Conservation (phyloP, 2,113 vertebrate species). For the Campylomormyrus numenius region DNA sequence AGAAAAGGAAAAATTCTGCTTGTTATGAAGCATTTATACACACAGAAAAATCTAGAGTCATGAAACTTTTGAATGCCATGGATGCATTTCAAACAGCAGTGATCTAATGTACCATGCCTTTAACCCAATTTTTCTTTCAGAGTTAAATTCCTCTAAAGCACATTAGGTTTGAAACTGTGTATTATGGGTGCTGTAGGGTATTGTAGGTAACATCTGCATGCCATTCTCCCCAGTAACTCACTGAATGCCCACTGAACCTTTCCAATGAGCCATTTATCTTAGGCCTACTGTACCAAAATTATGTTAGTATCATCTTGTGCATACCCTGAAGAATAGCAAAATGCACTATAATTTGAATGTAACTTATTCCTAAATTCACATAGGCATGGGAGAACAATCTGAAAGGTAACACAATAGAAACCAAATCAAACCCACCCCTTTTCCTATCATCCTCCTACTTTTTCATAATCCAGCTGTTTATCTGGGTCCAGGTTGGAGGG, state of each 20-base stretch:
- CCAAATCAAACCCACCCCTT: too few species aligned
- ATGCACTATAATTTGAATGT: too few species aligned
- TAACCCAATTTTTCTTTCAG: slow-evolving; percentile 49
- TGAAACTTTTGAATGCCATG: slow-evolving; percentile 30
- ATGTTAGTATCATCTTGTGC: neutral
- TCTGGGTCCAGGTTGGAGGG: too few species aligned
- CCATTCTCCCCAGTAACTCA: slow-evolving; percentile 14
- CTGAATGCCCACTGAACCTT: slow-evolving; percentile 17
- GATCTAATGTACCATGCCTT: slow-evolving; percentile 39
- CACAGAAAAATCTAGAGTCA: slow-evolving; percentile 42
- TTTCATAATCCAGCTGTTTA: too few species aligned
- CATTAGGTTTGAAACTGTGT: slow-evolving; percentile 38
- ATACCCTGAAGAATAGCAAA: too few species aligned
- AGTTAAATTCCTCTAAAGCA: slow-evolving; percentile 53
- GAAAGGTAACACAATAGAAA: too few species aligned
- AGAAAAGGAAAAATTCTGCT: slow-evolving; percentile 9
- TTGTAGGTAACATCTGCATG: slow-evolving; percentile 20
- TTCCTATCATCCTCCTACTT: too few species aligned
- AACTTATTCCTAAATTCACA: too few species aligned
- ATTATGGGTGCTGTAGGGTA: neutral
- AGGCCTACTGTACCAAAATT: neutral
- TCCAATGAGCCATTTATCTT: neutral
- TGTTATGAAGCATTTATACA: neutral
- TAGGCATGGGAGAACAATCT: too few species aligned
- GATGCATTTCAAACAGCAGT: slow-evolving; percentile 37